Percentiles rank a stretch among this genome's conserved stretches.
These are phyloP conservation scores for Neolamprologus hecqui DNA, from an alignment of 2,113 vertebrate genomes.

Conservation along the genomic window DNA sequence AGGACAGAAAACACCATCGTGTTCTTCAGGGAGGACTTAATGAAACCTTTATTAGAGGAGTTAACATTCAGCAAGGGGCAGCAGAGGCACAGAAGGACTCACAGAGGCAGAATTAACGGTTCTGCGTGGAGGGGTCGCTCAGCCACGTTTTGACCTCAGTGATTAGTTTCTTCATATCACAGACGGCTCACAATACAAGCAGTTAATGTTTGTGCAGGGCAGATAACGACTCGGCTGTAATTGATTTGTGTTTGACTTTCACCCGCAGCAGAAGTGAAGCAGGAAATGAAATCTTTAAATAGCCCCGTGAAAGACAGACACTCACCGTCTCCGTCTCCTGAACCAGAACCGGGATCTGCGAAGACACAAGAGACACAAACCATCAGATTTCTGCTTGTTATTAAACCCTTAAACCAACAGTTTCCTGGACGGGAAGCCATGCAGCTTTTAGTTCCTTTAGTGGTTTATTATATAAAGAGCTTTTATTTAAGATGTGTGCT, in stretches of 20 bases:
- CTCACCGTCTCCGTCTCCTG: slow-evolving; percentile 63
- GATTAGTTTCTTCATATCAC: not conserved
- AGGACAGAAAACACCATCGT: not conserved
- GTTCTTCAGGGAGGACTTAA: not conserved
- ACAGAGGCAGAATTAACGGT: not conserved
- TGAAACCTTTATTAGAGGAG: not conserved
- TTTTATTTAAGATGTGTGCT: not conserved
- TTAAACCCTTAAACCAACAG: not conserved
- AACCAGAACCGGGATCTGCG: slow-evolving; percentile 64
- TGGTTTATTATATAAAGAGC: rapidly evolving
- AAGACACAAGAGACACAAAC: slow-evolving; percentile 14
- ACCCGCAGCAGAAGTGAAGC: not conserved
- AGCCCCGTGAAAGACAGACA: not conserved
- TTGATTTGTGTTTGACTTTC: slow-evolving; percentile 18
- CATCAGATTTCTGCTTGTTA: not conserved
- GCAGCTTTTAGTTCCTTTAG: not conserved
- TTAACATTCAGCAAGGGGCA: not conserved
- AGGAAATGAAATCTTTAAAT: slow-evolving; percentile 19
- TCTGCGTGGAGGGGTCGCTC: not conserved
- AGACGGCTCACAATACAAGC: not conserved
- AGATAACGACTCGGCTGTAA: not conserved
- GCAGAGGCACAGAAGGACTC: not conserved
- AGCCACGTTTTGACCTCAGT: not conserved
- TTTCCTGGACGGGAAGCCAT: not conserved
- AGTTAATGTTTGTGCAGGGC: not conserved